Base-by-base conservation (phyloP, 2,113 vertebrate species). In the Saccopteryx leptura region DNA sequence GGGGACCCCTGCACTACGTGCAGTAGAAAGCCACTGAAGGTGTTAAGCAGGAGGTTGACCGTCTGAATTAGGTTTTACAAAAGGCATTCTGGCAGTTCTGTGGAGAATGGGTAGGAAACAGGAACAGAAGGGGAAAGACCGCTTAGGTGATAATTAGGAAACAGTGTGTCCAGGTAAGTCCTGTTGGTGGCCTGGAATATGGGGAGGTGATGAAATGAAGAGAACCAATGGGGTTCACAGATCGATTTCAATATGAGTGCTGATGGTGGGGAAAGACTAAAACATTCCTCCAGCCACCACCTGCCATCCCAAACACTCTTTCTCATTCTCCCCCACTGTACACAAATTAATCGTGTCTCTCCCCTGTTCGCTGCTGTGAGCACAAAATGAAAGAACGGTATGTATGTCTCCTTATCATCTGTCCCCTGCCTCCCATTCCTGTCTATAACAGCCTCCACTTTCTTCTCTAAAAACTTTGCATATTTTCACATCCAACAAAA, bases 21-120 rank as follows among this genome's bases (percentile, higher is more conserved):
- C 72, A 65, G 54, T 68, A 39, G 63, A 66, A 72, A 96, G 65
- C 50, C 46, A 31, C 28, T 54, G 72, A 75, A 54, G 80, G 7
- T 74, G 89, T 72, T n/a, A 33, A 52, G 19, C 39, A 71, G 66
- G n/a, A 76, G 31, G 69, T 76, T 50, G 18, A 93, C n/a, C 5
- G 72, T 60, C 31, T 88, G n/a, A 66, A 68, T 68, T 94, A 82
- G n/a, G 23, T 61, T 95, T 94, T 92, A 18, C 58, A 92, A 85
- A 69, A 74, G 61, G 63, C 58, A 28, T 15, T 76, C 33, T 81
- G 33, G 26, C 69, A 87, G 24, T 8, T 39, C 58, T 84, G 18
- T 81, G 58, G 80, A 90, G 10, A 84, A 83, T 23, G 6, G 11
- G 54, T 33, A 68, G 24, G 31, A 4, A 54, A 52, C 9, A 78